phyloP scores from a whole-genome alignment of 2,888 invertebrate genomes.

The Chymomyza amoena region DNA sequence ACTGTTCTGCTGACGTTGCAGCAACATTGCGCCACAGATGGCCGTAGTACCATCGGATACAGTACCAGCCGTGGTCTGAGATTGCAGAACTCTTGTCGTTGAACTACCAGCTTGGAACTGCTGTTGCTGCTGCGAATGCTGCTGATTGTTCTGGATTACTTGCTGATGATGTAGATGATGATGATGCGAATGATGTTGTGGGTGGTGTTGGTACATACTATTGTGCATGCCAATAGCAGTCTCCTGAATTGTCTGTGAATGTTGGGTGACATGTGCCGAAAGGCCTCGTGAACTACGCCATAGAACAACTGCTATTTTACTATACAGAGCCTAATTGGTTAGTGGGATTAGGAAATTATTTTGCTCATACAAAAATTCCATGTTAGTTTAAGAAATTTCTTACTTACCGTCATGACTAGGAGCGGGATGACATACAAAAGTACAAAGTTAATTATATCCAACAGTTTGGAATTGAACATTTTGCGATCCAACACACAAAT shows the following conservation, averaged over 20 bases:
- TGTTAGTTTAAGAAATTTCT: neutral
- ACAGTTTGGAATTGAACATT: constrained; percentile 88
- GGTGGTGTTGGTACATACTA: constrained; percentile 70
- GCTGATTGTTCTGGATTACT: constrained; percentile 26
- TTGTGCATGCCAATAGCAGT: constrained; percentile 72
- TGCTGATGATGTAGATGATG: constrained; percentile 48
- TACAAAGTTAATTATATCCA: constrained; percentile 90
- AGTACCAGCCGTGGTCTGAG: neutral
- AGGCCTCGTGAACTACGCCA: constrained; percentile 88
- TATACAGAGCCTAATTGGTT: constrained; percentile 85
- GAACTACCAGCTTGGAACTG: constrained; percentile 38
- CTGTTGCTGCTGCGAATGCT: constrained; percentile 30
- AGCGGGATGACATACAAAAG: constrained; percentile 90
- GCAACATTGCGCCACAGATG: constrained; percentile 52
- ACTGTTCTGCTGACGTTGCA: constrained; percentile 78
- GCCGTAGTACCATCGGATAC: constrained; percentile 37
- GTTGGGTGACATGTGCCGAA: constrained; percentile 80
- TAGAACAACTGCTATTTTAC: constrained; percentile 89
- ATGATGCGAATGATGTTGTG: constrained; percentile 40
- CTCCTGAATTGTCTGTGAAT: constrained; percentile 51
- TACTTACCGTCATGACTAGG: constrained; percentile 87
- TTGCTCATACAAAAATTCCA: neutral
- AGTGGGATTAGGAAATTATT: constrained; percentile 16
- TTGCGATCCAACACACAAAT: constrained; percentile 87
- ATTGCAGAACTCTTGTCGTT: neutral